Percentiles rank a stretch among this genome's conserved stretches.
Evolutionary conservation across 1,140 invertebrate species (phyloP).

Genomic region (Drosophila athabasca): DNA sequence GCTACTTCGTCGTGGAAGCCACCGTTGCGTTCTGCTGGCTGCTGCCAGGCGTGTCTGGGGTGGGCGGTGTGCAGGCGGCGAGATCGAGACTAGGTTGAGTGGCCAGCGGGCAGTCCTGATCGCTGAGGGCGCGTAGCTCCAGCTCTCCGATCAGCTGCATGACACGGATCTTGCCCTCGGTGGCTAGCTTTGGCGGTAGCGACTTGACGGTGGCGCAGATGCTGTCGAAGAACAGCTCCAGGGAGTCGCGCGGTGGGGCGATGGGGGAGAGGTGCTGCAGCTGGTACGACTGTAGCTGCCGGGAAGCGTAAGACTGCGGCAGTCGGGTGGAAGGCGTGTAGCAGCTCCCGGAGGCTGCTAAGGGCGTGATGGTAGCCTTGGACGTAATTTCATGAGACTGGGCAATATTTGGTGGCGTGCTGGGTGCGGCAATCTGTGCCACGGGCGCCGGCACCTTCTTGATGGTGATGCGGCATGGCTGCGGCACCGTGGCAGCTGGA

Average conservation of each 20-base stretch:
- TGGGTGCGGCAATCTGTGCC: conserved; percentile 9
- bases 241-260: conserved; percentile 51
- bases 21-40: conserved; percentile 69
- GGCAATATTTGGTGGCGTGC: conserved; percentile 16
- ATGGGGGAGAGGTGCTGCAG: conserved; percentile 44
- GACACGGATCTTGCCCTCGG: conserved; percentile 73
- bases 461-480: conserved; percentile 71
- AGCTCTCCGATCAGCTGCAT: conserved; percentile 76
- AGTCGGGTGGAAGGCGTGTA: conserved; percentile 30
- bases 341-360: conserved; percentile 23
- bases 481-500: conserved; percentile 21
- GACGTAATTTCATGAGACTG: conserved; percentile 56
- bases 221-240: conserved; percentile 79
- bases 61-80: conserved; percentile 1
- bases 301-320: conserved; percentile 31
- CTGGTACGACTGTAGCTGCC: conserved; percentile 55
- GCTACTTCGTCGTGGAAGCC: conserved; percentile 68
- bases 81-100: conserved; percentile 23
- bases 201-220: conserved; percentile 70
- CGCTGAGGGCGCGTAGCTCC: conserved; percentile 69
- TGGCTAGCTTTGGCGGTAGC: conserved; percentile 72
- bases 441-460: conserved; percentile 59
- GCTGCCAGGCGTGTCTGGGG: conserved; percentile 41
- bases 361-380: conserved; percentile 70
- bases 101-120: conserved; percentile 25